Base-by-base conservation (phyloP, 2,888 invertebrate genomes). In the Patella depressa region DNA sequence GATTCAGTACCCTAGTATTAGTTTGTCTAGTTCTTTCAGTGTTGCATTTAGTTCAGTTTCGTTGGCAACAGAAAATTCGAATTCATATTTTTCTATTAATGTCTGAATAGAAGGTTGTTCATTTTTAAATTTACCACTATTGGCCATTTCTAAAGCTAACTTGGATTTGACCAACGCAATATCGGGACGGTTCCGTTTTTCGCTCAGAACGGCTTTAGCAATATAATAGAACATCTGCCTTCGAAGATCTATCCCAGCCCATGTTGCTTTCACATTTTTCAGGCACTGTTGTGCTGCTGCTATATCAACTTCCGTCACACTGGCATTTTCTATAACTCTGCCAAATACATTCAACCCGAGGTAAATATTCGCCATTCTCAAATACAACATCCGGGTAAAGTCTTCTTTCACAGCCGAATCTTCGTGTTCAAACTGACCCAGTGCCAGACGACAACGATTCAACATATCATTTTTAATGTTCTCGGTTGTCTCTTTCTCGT, bases 401-500 rank as follows among this genome's bases (percentile, higher is more conserved):
- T 65, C 65, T 65, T 65, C 65, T 14, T 65, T 65, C 24, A 65
- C 65, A 0, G 65, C 65, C 3, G 65, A 65, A 11, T 19, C 24
- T 24, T 65, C 65, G 11, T 24, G 19, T 2, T 65, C 65, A 65
- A 65, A 65, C 65, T 65, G 65, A 24, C 14, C 24, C 24, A 65
- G 24, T 4, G 65, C 65, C 65, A 65, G 24, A 11, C 65, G 65
- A 65, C 65, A 65, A 3, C 65, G 65, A 65, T 19, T 65, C 24
- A 65, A 65, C 65, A 75, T 75, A 9, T 57, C 24, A 7, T 29
- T 34, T 57, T 75, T 75, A n/a, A 71, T 53, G 29, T 15, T 29
- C 53, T 71, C n/a, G 2, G 19, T 45, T 15, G 75, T 70, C 12
- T 54, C 54, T 2, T 12, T 70, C 19, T 75, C 75, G 75, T 75